phyloP scores from a whole-genome alignment of 2,888 invertebrate genomes.

The Erynnis tages region DNA sequence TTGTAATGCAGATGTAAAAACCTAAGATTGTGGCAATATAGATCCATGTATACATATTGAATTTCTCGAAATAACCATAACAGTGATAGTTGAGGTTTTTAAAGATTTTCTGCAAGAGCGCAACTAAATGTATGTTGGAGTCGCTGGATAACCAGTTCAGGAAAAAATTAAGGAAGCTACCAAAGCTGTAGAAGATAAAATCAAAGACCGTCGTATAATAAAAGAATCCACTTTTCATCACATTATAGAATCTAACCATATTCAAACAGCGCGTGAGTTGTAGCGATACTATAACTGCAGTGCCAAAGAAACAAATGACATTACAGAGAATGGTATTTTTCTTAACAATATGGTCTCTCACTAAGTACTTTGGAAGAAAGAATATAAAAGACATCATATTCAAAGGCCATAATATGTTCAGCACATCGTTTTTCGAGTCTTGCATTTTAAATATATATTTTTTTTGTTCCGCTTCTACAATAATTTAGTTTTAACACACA shows the following conservation, averaged over 20 bases:
- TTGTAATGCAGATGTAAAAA: background rate
- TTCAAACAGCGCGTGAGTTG: background rate
- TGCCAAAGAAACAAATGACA: too few relatives aligned
- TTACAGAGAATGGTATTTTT: too few relatives aligned
- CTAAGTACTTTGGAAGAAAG: too few relatives aligned
- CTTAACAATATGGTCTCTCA: too few relatives aligned
- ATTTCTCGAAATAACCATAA: background rate
- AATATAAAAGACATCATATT: too few relatives aligned
- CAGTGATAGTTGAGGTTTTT: background rate
- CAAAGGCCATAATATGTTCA: too few relatives aligned
- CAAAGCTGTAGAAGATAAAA: conserved; percentile 6
- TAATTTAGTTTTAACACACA: too few relatives aligned
- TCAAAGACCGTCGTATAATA: conserved; percentile 1
- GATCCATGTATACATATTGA: conserved; percentile 4
- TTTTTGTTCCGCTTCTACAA: too few relatives aligned
- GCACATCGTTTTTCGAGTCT: too few relatives aligned
- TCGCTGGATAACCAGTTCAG: background rate
- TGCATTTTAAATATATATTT: too few relatives aligned
- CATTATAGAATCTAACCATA: too few relatives aligned
- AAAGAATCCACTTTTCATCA: background rate
- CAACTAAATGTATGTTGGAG: conserved; percentile 5
- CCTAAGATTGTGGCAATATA: background rate
- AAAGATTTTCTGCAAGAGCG: conserved; percentile 2
- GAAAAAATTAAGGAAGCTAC: background rate
- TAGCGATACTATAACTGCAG: background rate